Evolutionary conservation across 2,113 vertebrate genomes (phyloP), one percentile per base, ranked within the genome.

Genomic region (Strix uralensis): DNA sequence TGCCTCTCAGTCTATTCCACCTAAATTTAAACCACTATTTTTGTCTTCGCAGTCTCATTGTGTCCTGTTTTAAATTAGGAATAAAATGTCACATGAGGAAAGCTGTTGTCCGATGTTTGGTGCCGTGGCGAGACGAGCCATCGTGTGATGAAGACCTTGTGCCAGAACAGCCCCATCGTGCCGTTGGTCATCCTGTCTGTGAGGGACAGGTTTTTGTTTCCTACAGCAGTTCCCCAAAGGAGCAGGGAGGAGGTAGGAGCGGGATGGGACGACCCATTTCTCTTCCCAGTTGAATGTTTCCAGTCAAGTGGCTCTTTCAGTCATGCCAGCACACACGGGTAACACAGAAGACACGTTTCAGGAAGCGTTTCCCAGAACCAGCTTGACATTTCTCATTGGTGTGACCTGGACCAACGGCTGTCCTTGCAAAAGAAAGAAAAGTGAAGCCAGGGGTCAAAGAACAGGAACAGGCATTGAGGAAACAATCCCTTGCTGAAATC

Each of bases 391-490:
- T 94, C 79, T 90, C 40, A 5, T n/a, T 36, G 40, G 4, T 42
- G 78, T 65, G 91, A 89, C 92, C 89, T 38, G 58, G 62, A 30
- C n/a, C 74, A 67, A 62, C 5, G 10, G 34, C 19, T 59, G 20
- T 47, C 72, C 62, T 91, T 67, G 81, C 59, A 63, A 61, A 82
- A 92, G 88, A 59, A 93, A 86, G 81, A 81, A 70, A 57, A 83
- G 57, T 6, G 1, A 72, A 81, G 61, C 30, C 78, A 93, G 67
- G 54, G 87, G 91, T 97, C 91, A 97, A 93, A 78, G 30, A 71
- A 88, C 96, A 95, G 94, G 95, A 97, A 95, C 19, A 79, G 80
- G 30, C 83, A 46, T 16, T 92, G 85, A 96, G 87, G 95, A 96
- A 97, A 95, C 4, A 23, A 57, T 44, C 81, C 61, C 44, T 70